Evolutionary conservation across 2,113 vertebrate species (phyloP), one percentile per base, ranked within the genome.

Genomic region (Calidris pygmaea): DNA sequence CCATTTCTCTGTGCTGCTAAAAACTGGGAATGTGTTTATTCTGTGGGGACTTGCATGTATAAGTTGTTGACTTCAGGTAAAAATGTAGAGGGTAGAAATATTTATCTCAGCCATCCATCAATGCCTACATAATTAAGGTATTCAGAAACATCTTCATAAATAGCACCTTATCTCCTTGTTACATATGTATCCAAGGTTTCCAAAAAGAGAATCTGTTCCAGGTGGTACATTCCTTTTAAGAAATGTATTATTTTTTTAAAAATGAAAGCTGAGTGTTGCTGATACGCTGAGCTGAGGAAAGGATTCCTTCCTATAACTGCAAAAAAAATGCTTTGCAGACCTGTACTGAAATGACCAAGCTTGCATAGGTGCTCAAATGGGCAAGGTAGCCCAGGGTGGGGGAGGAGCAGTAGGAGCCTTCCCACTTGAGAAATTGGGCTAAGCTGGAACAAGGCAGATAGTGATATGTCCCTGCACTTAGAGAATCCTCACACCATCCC

Each of bases 91-190:
- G 21, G 35, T 23, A 60, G 52, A 86, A 81, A 67, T 94, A 65
- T 72, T 90, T 94, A 41, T 67, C 68, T 93, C 45, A 67, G 30
- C 37, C 70, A 82, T 93, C 81, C 80, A 66, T 95, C 91, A 97
- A 89, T 95, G 76, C 10, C 19, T 52, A 21, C 91, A 97, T 97
- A 90, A 94, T 96, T 90, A 92, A 94, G 66, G 67, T 95, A 89
- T 93, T 97, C 74, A 95, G 87, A 91, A 90, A 30, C 23, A 53
- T 26, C 65, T 84, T 89, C 72, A 70, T 63, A 87, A 94, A 85
- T 48, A 89, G 15, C 5, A 66, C 8, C 24, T 41, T 81, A 58
- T 81, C 65, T 81, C 34, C 73, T 71, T 67, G 21, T 32, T 80
- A 53, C 18, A 17, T 56, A 32, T 8, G 26, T 30, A 71, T 63